Conservation (phyloP, 2,113 vertebrate species). For the Mormoops blainvillei region DNA sequence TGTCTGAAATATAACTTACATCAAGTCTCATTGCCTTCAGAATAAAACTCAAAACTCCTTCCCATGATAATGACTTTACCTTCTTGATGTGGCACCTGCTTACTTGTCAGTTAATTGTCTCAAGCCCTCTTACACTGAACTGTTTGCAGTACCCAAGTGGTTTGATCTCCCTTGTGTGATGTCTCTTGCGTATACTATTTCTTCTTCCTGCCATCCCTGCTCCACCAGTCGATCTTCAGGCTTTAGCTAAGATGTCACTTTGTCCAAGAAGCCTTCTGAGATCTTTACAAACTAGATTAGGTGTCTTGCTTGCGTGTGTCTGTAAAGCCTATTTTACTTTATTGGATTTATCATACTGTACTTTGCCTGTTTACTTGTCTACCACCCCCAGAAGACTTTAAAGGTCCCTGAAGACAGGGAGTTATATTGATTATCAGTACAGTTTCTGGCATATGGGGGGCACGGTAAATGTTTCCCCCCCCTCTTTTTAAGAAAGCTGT, state of each 20-base stretch:
- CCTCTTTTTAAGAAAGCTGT: neutral
- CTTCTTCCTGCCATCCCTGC: neutral
- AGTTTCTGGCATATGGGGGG: neutral
- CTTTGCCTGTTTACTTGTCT: neutral
- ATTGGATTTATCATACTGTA: neutral
- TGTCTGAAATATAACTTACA: neutral
- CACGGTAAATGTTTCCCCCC: neutral
- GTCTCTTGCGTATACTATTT: neutral
- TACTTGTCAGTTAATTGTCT: neutral
- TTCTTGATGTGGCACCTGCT: neutral
- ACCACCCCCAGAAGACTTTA: neutral
- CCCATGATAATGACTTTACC: neutral
- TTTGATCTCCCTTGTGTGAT: neutral
- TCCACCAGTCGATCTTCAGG: neutral
- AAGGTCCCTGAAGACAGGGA: neutral
- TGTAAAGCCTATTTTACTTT: neutral
- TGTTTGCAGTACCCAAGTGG: neutral
- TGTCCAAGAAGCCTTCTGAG: neutral
- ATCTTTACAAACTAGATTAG: neutral
- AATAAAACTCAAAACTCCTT: neutral
- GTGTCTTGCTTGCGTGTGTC: neutral
- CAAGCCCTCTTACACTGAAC: neutral
- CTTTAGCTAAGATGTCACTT: neutral
- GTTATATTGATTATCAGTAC: neutral
- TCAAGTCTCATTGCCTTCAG: neutral